Conservation (phyloP, 2,888 invertebrate genomes). For the Ophion slaviceki region DNA sequence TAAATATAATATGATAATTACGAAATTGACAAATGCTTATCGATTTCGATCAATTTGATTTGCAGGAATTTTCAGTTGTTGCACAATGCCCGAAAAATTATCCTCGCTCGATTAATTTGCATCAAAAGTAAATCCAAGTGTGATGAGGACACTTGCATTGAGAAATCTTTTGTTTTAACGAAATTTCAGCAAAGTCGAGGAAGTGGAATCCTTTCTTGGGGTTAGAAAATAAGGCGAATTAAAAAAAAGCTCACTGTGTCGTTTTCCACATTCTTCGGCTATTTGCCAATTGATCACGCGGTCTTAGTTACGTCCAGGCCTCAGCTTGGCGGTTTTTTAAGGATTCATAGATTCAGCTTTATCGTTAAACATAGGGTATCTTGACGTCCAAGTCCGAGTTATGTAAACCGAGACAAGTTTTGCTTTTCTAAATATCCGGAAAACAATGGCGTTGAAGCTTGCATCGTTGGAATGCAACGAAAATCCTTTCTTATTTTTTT, state of each 20-base stretch:
- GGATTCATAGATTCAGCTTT: conserved; percentile 80
- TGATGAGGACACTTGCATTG: too few species aligned
- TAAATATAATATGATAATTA: not conserved
- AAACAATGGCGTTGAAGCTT: too few species aligned
- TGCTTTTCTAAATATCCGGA: conserved; percentile 30
- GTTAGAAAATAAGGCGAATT: not conserved
- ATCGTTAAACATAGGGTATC: conserved; percentile 76
- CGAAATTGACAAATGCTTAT: not conserved
- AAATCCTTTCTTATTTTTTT: not conserved
- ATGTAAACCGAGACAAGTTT: conserved; percentile 68
- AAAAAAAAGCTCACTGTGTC: not conserved
- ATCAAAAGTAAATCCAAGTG: not conserved
- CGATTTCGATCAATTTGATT: not conserved
- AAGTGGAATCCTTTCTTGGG: not conserved
- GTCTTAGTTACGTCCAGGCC: conserved; percentile 72
- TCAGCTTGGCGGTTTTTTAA: conserved; percentile 78
- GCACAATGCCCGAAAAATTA: not conserved
- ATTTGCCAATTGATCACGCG: conserved; percentile 75
- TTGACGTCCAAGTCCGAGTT: conserved; percentile 66
- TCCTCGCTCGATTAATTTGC: not conserved
- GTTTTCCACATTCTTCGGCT: conserved; percentile 59
- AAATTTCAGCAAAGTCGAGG: not conserved
- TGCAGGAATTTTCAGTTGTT: not conserved
- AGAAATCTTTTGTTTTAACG: not conserved
- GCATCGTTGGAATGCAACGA: too few species aligned